Base-by-base conservation (phyloP, 2,113 vertebrate species). In the Sterna hirundo region DNA sequence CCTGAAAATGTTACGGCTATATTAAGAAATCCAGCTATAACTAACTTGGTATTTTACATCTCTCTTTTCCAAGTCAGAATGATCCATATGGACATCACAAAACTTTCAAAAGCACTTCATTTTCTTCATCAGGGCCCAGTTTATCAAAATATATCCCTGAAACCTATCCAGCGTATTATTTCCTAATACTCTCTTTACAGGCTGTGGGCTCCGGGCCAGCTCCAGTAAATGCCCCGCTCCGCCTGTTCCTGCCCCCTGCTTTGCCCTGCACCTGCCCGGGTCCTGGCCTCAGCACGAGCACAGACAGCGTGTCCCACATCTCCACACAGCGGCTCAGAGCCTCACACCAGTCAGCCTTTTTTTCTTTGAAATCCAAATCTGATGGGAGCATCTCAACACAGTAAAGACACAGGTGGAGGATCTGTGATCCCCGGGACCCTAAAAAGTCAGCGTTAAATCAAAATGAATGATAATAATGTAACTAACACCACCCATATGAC, bases 21-120 rank as follows among this genome's bases (percentile, higher is more conserved):
- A 94, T 97, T 93, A 95, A 93, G 92, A 94, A 93, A 93, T 60
- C 29, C 36, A 64, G 83, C 78, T 94, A 94, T 94, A 96, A 95
- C 95, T 95, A 97, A 90, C 83, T 74, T 60, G 87, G 36, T 89
- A 95, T 93, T 96, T 93, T 79, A 84, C 54, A 76, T 80, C 58
- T 87, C 75, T 51, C 0, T 68, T 69, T 71, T 74, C 66, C 64
- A 91, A 90, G 52, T 69, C 88, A 70, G 70, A 85, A 86, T 70
- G 93, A 95, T 95, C 79, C 92, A 94, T 51, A 86, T 74, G 97
- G 93, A 87, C 87, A 85, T 57, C 58, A 78, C 25, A 70, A 78
- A 76, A 88, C 65, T 68, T 95, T 75, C 83, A n/a, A 3, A 86
- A 69, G 70, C 3, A 18, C 42, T 97, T 90, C 1, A 18, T 77